A percentile compares a stretch with the other conserved stretches of the same genome.
Conservation (phyloP, 30 jellyfish, hydroid and myxozoan species). For the Aurelia aurita complex sp. Pacific region DNA sequence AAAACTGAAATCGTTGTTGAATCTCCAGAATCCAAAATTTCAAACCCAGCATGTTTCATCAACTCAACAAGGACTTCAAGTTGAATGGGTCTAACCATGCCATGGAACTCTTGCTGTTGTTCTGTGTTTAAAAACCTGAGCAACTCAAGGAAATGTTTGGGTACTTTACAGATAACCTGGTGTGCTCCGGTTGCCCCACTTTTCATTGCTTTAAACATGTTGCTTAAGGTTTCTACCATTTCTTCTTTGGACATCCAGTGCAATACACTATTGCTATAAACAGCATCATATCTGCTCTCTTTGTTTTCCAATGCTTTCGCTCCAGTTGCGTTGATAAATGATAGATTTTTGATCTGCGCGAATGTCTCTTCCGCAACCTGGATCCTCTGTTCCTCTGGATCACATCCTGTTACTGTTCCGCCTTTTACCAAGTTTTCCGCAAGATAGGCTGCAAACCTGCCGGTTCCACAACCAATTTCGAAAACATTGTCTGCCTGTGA, state of each 20-base stretch:
- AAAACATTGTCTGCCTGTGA: constrained; percentile 3
- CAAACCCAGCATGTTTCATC: constrained; percentile 1
- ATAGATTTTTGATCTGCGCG: not conserved
- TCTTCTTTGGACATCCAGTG: constrained; percentile 27
- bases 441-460: constrained; percentile 19
- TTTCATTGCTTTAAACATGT: constrained; percentile 14
- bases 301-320: constrained; percentile 5
- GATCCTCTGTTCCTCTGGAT: constrained; percentile 16
- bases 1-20: not conserved
- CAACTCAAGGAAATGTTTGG: constrained; percentile 1
- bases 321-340: constrained; percentile 8
- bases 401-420: constrained; percentile 36
- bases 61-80: not conserved
- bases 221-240: not conserved
- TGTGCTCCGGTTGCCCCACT: constrained; percentile 22
- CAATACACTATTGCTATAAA: constrained; percentile 20
- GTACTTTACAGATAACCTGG: not conserved
- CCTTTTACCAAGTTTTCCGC: constrained; percentile 9
- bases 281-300: not conserved
- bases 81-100: not conserved
- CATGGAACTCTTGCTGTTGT: not conserved
- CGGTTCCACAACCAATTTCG: constrained; percentile 47
- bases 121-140: constrained; percentile 8
- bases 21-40: constrained; percentile 2
- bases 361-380: constrained; percentile 14